Evolutionary conservation across 92 coral and sea anemone species (phyloP).

Genomic region (Phenganax marumi): DNA sequence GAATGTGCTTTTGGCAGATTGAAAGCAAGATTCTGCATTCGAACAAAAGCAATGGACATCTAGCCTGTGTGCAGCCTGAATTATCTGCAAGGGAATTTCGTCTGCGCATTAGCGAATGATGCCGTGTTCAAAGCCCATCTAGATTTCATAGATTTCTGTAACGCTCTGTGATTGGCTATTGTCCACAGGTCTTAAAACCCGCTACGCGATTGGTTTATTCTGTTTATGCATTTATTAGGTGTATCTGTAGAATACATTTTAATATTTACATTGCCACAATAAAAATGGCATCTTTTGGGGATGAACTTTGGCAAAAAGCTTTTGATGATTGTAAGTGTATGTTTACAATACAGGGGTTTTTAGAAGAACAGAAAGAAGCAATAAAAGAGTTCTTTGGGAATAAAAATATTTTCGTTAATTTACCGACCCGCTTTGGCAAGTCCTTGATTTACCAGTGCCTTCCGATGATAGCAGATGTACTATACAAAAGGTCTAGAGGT

Average conservation of each 20-base stretch:
- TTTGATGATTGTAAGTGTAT: not conserved
- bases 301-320: slow-evolving; percentile 1
- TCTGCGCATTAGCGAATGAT: not conserved
- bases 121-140: not conserved
- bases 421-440: not conserved
- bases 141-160: not conserved
- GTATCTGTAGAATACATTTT: too few species aligned
- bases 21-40: too few species aligned
- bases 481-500: slow-evolving; percentile 56
- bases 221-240: too few species aligned
- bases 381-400: not conserved
- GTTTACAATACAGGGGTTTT: not conserved
- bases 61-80: too few species aligned
- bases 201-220: not conserved
- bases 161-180: not conserved
- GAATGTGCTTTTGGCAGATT: too few species aligned
- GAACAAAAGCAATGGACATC: too few species aligned
- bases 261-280: not conserved
- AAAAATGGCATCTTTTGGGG: slow-evolving; percentile 4
- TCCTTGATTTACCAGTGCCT: slow-evolving; percentile 46
- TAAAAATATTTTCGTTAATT: not conserved
- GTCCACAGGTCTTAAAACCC: not conserved
- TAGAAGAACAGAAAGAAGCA: slow-evolving; percentile 18
- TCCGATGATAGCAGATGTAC: slow-evolving; percentile 57
- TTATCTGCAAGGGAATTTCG: not conserved